Evolutionary conservation across 1,140 invertebrate species (phyloP), one percentile per base, ranked within the genome.

Genomic region (Phthorimaea operculella): DNA sequence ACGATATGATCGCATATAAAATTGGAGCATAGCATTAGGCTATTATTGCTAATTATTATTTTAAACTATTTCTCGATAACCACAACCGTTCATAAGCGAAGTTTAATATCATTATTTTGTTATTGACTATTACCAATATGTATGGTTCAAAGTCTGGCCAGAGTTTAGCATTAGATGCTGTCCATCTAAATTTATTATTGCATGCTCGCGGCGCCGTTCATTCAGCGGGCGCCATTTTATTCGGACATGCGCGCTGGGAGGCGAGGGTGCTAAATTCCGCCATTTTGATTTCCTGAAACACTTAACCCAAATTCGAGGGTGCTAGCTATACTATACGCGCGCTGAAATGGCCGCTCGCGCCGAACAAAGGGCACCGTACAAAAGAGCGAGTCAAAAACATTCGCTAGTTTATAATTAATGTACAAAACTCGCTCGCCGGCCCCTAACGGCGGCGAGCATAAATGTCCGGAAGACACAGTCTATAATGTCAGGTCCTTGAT

Each of bases 51-150:
- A 82, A 80, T 79, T 74, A 72, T 76, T 74, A 82, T 74, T 80
- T 74, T 76, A 76, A 83, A 78, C 74, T 81, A 80, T 82, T 81
- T 81, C 75, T 77, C 82, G 79, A 75, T 85, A 73, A 82, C 76
- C 82, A 85, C 82, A 85, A 85, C 82, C 82, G 76, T 83, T 85
- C 82, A 83, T 85, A 85, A 85, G 79, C 79, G 79, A 85, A 81
- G 79, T 84, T 71, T 74, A 81, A 79, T 78, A 76, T 77, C 74
- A 81, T 74, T 68, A 72, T 72, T 66, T 69, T 69, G 74, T 78
- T 79, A 82, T 85, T 83, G 78, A 83, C 82, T 79, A 76, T 79
- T 72, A 72, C 55, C 70, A 77, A 77, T 76, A 80, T 82, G 81
- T 79, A 73, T 72, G 75, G 71, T 76, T 75, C 39, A 14, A 55